Evolutionary conservation across 2,113 vertebrate genomes (phyloP).

Genomic region (Chauna torquata): DNA sequence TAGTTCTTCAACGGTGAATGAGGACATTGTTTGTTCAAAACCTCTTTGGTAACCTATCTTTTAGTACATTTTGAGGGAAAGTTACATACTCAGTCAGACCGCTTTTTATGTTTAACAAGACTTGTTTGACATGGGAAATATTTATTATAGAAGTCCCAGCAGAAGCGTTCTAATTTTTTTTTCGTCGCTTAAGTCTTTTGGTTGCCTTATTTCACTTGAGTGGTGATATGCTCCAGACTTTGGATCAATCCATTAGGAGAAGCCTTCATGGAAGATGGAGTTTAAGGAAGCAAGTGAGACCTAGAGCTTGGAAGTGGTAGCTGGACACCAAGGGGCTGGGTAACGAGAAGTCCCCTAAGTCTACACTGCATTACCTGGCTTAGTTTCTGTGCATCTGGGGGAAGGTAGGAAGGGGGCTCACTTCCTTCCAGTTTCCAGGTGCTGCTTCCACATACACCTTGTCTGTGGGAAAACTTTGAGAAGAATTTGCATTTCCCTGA

Average conservation of each 20-base stretch:
- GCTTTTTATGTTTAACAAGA: neutral
- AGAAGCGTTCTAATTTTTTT: neutral
- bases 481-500: neutral
- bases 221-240: neutral
- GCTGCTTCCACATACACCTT: neutral
- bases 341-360: neutral
- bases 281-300: neutral
- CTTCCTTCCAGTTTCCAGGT: neutral
- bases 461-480: neutral
- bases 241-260: neutral
- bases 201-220: neutral
- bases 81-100: neutral
- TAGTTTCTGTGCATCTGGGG: neutral
- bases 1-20: neutral
- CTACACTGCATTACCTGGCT: neutral
- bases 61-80: neutral
- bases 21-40: neutral
- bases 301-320: neutral
- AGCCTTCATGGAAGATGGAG: neutral
- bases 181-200: neutral
- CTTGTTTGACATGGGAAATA: neutral
- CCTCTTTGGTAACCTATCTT: neutral
- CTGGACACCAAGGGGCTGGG: rapidly evolving
- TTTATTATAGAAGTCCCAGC: neutral
- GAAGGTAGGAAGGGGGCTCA: neutral